phyloP scores from a whole-genome alignment of 2,888 invertebrate genomes.

The Leucophenga maculata region DNA sequence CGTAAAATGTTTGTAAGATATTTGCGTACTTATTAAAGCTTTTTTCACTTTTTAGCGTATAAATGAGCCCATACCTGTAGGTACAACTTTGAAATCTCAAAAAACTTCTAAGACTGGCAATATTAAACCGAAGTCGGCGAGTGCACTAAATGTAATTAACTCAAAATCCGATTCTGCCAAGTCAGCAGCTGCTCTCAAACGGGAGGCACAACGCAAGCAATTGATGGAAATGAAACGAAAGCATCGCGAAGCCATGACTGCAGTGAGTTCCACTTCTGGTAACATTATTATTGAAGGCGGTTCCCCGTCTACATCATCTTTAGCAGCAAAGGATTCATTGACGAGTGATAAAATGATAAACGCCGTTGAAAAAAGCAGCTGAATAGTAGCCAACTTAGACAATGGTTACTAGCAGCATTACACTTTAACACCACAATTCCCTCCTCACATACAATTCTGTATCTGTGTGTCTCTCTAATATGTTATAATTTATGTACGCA shows the following conservation, averaged over 20 bases:
- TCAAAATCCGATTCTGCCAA: constrained; percentile 47
- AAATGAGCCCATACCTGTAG: constrained; percentile 38
- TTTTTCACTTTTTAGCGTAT: constrained; percentile 31
- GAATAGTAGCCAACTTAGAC: constrained; percentile 49
- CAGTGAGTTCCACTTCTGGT: constrained; percentile 37
- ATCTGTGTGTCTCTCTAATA: constrained; percentile 38
- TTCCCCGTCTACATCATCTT: too few relatives aligned
- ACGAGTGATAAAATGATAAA: constrained; percentile 43
- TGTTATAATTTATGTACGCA: constrained; percentile 31
- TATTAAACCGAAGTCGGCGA: constrained; percentile 48
- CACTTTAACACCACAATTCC: constrained; percentile 19
- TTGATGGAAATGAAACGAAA: constrained; percentile 78
- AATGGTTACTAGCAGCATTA: constrained; percentile 34
- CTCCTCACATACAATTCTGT: constrained; percentile 50
- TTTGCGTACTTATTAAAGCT: neutral
- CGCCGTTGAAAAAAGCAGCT: constrained; percentile 55
- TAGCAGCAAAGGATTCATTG: neutral
- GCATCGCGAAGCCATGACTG: constrained; percentile 66
- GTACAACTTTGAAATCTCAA: constrained; percentile 45
- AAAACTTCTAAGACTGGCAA: constrained; percentile 54
- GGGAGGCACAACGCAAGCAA: constrained; percentile 84
- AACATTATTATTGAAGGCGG: constrained; percentile 29
- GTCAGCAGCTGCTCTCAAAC: constrained; percentile 74
- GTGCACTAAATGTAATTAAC: constrained; percentile 46
- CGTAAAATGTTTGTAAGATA: neutral